phyloP scores from a whole-genome alignment of 2,113 vertebrate species.

The Entosphenus tridentatus region DNA sequence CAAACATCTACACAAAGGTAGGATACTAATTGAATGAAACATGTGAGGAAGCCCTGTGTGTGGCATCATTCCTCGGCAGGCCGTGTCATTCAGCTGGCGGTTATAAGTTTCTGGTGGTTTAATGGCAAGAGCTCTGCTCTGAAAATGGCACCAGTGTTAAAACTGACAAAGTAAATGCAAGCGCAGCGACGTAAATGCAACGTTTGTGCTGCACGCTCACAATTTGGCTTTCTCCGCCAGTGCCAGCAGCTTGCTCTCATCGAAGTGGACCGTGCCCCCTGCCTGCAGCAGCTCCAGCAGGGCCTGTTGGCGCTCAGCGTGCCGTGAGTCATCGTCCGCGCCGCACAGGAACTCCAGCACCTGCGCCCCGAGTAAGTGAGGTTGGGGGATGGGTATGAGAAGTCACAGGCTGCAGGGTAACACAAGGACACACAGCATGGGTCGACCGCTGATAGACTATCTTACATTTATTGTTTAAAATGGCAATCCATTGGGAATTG shows the following conservation, averaged over 20 bases:
- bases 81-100: no score
- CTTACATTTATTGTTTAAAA: no score
- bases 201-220: conserved; percentile 28
- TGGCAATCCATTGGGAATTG: no score
- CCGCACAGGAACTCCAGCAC: conserved; percentile 90
- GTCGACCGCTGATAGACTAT: no score
- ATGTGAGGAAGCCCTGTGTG: no score
- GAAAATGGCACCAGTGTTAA: not conserved
- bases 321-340: conserved; percentile 68
- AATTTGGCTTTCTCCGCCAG: conserved; percentile 85
- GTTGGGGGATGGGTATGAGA: not conserved
- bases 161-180: not conserved
- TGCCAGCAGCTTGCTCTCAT: conserved; percentile 48
- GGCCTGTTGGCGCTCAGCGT: conserved; percentile 90
- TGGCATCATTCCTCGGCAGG: no score
- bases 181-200: not conserved
- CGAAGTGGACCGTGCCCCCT: conserved; percentile 74
- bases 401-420: no score
- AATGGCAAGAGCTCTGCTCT: no score
- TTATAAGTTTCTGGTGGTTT: no score
- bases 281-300: conserved; percentile 77
- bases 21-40: no score
- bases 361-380: conserved; percentile 19
- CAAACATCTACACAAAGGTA: no score
- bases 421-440: no score